Evolutionary conservation across 1,140 invertebrate species (phyloP), one percentile per base, ranked within the genome.

Genomic region (Cyphomyrmex costatus): DNA sequence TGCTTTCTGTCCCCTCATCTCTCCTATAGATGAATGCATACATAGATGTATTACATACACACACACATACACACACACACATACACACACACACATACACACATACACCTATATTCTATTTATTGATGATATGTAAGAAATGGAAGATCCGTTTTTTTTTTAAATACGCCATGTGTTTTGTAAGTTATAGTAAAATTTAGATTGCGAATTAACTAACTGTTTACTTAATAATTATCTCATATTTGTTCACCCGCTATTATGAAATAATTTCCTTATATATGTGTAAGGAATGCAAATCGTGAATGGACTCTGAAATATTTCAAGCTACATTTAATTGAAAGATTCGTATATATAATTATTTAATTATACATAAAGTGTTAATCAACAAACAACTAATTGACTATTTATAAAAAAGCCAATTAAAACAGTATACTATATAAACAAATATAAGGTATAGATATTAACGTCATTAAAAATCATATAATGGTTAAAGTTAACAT

Each of bases 111-210:
- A 82, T 68, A 74, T 89, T 58, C 88, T 93, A 76, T 42, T 0
- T 93, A 91, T 91, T 91, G 89, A 92, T 95, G 94, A 95, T 95
- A 95, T 95, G 94, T 95, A 95, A 93, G 93, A 95, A 95, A 95
- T 95, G 94, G 94, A 95, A 95, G 94, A 95, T 94, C 94, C 93
- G 92, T 93, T 92, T 94, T 92, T 93, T 92, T 94, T 92, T 80
- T 86, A 49, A 42, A 88, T 83, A 73, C 70, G 88, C 30, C 56
- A 79, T 76, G 80, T 86, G 84, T 60, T 56, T 66, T 78, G 58
- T 73, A 76, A 74, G 77, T 74, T 80, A 51, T 58, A 85, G 74
- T 73, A 84, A 89, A 71, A 60, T 82, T 82, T 82, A 70, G 51
- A 53, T 46, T 36, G 5, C 2, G 19, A 21, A 30, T 30, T 42